Evolutionary conservation across 2,888 invertebrate genomes (phyloP).

Genomic region (Elmis aenea): DNA sequence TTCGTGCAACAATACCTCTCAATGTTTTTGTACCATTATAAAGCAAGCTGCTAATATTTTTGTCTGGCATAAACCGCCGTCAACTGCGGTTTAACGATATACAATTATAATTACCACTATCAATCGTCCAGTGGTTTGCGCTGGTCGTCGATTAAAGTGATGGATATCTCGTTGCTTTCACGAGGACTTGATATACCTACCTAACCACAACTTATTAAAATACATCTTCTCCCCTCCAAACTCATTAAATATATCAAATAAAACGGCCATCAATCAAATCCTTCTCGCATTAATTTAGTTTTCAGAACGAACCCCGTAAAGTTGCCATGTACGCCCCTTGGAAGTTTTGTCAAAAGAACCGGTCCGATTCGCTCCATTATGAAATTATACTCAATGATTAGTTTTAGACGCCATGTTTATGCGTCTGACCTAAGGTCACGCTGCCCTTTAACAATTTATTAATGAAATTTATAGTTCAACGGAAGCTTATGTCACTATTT

Average conservation of each 20-base stretch:
- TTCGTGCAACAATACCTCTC: too few species aligned
- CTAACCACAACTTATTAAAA: conserved; percentile 39
- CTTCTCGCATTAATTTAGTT: neutral
- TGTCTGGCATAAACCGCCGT: too few species aligned
- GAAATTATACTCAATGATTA: conserved; percentile 13
- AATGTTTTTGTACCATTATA: too few species aligned
- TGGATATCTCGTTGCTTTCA: conserved; percentile 39
- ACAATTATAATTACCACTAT: conserved; percentile 44
- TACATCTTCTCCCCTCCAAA: conserved; percentile 36
- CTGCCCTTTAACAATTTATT: conserved; percentile 34
- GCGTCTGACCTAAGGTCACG: conserved; percentile 39
- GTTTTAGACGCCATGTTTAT: conserved; percentile 35
- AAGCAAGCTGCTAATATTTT: too few species aligned
- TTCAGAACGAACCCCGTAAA: neutral
- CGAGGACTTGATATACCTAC: conserved; percentile 32
- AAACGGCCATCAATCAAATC: conserved; percentile 27
- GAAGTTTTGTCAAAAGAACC: conserved; percentile 16
- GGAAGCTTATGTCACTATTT: conserved; percentile 28
- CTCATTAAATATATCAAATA: conserved; percentile 30
- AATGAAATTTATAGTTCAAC: conserved; percentile 36
- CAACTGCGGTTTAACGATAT: conserved; percentile 38
- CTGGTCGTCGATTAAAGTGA: conserved; percentile 44
- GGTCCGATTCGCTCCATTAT: conserved; percentile 24
- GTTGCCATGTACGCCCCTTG: too few species aligned
- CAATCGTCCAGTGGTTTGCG: conserved; percentile 35